Conservation (phyloP, 2,113 vertebrate genomes). For the Heliornis fulica region DNA sequence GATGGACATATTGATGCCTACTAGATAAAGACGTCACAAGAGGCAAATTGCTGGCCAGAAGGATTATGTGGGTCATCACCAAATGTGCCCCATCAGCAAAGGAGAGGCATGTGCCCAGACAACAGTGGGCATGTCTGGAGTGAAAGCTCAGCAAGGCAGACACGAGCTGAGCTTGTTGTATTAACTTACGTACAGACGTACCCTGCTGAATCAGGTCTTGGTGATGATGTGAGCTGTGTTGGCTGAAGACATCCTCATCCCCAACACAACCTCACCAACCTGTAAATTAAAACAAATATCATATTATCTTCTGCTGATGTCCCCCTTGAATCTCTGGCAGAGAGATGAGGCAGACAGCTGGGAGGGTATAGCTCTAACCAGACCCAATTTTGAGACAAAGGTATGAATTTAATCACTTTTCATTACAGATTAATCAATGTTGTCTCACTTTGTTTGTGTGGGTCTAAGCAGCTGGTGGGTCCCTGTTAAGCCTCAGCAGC, state of each 20-base stretch:
- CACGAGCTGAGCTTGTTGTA: background rate
- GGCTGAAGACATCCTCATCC: background rate
- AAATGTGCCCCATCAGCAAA: background rate
- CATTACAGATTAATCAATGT: background rate
- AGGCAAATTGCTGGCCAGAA: background rate
- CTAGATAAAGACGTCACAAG: background rate
- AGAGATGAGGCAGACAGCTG: background rate
- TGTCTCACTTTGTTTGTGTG: background rate
- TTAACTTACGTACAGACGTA: rapidly evolving
- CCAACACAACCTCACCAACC: background rate
- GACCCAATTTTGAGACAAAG: background rate
- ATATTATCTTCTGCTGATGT: background rate
- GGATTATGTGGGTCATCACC: background rate
- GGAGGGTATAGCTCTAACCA: background rate
- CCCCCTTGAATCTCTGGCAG: background rate
- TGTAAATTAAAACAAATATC: background rate
- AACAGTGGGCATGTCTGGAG: rapidly evolving
- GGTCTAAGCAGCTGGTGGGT: background rate
- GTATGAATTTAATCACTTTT: background rate
- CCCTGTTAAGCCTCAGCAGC: background rate
- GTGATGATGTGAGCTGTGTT: background rate
- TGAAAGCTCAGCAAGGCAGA: background rate
- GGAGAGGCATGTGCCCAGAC: background rate
- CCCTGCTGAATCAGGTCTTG: background rate
- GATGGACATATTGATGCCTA: too few species aligned